Conservation (phyloP, 2,797 vertebrate species). For the Typhlichthys eigenmanni region DNA sequence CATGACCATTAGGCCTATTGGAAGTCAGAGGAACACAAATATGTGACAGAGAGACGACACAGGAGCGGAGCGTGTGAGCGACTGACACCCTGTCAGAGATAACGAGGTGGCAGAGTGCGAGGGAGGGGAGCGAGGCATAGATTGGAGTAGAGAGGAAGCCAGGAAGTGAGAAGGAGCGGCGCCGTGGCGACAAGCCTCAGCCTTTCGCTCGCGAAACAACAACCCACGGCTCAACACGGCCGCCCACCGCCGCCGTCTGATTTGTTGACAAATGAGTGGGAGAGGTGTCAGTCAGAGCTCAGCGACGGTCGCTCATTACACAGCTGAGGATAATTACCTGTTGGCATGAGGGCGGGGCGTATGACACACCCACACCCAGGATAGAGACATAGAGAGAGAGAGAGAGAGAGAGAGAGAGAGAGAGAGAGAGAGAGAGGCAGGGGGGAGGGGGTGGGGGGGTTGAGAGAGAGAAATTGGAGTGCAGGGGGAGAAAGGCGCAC, state of each 20-base stretch:
- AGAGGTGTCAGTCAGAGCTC: slow-evolving; percentile 79
- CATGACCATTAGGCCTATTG: slow-evolving; percentile 73
- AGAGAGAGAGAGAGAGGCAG: slow-evolving; percentile 16
- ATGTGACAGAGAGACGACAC: slow-evolving; percentile 65
- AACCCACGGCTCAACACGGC: slow-evolving; percentile 81
- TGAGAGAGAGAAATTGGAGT: slow-evolving; percentile 16
- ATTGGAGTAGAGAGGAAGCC: slow-evolving; percentile 65
- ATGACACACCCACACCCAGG: slow-evolving; percentile 41
- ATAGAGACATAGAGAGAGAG: slow-evolving; percentile 6
- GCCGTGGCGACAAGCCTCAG: slow-evolving; percentile 55
- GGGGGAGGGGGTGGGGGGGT: slow-evolving; percentile 35
- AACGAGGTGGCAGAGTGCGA: slow-evolving; percentile 74
- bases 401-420: neutral
- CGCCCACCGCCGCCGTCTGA: slow-evolving; percentile 80
- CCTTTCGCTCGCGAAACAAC: slow-evolving; percentile 50
- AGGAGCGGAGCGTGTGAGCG: slow-evolving; percentile 67
- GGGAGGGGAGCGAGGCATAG: slow-evolving; percentile 35
- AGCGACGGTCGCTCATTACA: slow-evolving; percentile 77
- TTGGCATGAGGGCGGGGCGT: slow-evolving; percentile 69
- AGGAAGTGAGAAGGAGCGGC: slow-evolving; percentile 52
- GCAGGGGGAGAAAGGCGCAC: slow-evolving; percentile 66
- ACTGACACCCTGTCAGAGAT: slow-evolving; percentile 78
- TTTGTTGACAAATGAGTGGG: slow-evolving; percentile 86
- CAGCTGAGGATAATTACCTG: slow-evolving; percentile 79
- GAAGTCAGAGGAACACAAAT: slow-evolving; percentile 67